These are phyloP conservation scores for Corythaixoides concolor DNA, from an alignment of 2,113 vertebrate genomes.

Conservation along the genomic window DNA sequence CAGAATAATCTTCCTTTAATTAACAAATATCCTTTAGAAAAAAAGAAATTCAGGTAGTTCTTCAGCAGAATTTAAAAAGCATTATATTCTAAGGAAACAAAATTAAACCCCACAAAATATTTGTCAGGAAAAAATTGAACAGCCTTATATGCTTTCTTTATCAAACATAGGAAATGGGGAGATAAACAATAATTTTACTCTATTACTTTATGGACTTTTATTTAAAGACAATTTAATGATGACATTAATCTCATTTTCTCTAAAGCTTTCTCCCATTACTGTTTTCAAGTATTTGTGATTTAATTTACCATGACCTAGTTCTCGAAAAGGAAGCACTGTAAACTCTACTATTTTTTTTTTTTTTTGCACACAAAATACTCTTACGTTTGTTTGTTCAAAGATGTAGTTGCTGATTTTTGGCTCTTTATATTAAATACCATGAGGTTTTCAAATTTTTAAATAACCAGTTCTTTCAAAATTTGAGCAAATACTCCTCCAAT, in stretches of 20 bases:
- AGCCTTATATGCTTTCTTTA: not conserved
- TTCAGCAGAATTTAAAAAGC: not conserved
- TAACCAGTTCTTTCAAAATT: not conserved
- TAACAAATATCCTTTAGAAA: not conserved
- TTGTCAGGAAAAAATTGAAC: not conserved
- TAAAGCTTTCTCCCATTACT: not conserved
- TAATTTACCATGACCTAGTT: not conserved
- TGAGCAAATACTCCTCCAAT: not conserved
- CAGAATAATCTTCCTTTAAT: not conserved
- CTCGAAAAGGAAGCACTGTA: not conserved
- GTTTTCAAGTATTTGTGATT: not conserved
- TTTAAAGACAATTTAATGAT: not conserved
- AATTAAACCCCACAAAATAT: not conserved
- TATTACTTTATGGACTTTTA: not conserved
- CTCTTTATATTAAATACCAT: not conserved
- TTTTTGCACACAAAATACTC: not conserved
- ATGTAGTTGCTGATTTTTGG: not conserved
- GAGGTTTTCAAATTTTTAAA: not conserved
- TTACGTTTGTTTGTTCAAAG: slow-evolving; percentile 3
- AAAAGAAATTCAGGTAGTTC: not conserved
- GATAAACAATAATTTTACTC: not conserved
- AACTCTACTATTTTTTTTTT: not conserved
- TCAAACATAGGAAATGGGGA: not conserved
- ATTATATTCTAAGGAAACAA: not conserved
- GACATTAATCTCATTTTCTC: not conserved